phyloP scores from a whole-genome alignment of 2,113 vertebrate genomes.

The Syngnathus typhle region DNA sequence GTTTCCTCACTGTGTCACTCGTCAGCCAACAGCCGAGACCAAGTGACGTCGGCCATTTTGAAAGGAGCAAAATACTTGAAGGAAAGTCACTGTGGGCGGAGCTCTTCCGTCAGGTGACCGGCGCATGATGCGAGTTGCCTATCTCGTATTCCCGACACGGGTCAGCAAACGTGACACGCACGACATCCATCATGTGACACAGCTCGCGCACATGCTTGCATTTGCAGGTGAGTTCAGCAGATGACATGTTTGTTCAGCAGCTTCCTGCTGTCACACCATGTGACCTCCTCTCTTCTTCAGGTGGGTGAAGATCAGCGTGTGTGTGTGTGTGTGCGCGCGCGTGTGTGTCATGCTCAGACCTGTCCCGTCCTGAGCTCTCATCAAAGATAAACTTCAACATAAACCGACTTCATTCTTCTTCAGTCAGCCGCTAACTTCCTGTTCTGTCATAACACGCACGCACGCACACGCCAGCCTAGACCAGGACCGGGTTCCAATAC shows the following conservation, averaged over 20 bases:
- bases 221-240: conserved; percentile 8
- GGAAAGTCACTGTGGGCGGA: not conserved
- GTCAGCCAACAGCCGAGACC: too few relatives aligned
- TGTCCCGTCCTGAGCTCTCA: conserved; percentile 34
- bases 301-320: not conserved
- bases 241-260: conserved; percentile 12
- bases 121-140: conserved; percentile 10
- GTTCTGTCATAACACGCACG: conserved; percentile 47
- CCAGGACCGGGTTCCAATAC: not conserved
- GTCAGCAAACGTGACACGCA: conserved; percentile 43
- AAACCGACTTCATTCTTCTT: conserved; percentile 54
- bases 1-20: too few relatives aligned
- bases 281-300: conserved; percentile 1
- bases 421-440: conserved; percentile 56
- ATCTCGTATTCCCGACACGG: conserved; percentile 45
- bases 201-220: not conserved
- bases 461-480: not conserved
- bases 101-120: not conserved
- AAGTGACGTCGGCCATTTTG: not conserved
- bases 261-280: not conserved
- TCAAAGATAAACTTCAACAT: conserved; percentile 56
- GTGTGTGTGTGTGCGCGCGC: not conserved
- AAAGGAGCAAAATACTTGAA: not conserved
- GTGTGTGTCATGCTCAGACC: conserved; percentile 36
- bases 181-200: conserved; percentile 51